Evolutionary conservation across 1,140 invertebrate genomes (phyloP).

Genomic region (Coboldia fuscipes): DNA sequence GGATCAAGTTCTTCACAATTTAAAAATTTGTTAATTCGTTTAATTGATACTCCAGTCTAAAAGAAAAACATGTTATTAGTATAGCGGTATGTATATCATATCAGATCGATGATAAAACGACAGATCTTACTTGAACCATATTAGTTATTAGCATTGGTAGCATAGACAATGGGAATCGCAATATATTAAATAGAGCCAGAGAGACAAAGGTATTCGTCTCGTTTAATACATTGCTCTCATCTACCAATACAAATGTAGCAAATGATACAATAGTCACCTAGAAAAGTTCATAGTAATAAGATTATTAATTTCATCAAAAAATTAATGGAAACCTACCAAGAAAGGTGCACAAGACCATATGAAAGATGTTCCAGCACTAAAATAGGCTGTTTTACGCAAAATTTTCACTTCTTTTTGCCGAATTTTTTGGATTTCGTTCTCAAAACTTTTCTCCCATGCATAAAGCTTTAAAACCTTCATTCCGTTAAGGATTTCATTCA

Average conservation of each 20-base stretch:
- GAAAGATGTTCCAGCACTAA: slow-evolving; percentile 81
- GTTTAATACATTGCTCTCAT: slow-evolving; percentile 63
- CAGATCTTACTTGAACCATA: slow-evolving; percentile 75
- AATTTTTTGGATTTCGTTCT: slow-evolving; percentile 63
- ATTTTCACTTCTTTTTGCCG: slow-evolving; percentile 67
- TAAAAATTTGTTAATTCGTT: slow-evolving; percentile 76
- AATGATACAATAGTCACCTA: slow-evolving; percentile 84
- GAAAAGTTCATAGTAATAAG: slow-evolving; percentile 1
- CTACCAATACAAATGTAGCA: slow-evolving; percentile 67
- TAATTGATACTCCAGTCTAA: slow-evolving; percentile 55
- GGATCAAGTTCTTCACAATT: slow-evolving; percentile 67
- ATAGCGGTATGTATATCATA: too few species aligned
- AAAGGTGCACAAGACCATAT: slow-evolving; percentile 92
- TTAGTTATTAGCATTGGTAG: slow-evolving; percentile 75
- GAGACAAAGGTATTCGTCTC: slow-evolving; percentile 89
- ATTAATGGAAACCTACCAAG: slow-evolving; percentile 44
- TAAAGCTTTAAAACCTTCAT: slow-evolving; percentile 65
- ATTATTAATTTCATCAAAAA: not conserved
- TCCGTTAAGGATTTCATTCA: slow-evolving; percentile 53
- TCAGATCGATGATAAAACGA: too few species aligned
- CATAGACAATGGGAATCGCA: slow-evolving; percentile 82
- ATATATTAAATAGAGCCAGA: slow-evolving; percentile 91
- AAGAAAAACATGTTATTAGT: slow-evolving; percentile 4
- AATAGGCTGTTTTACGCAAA: slow-evolving; percentile 61
- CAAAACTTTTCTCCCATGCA: slow-evolving; percentile 79